Conservation (phyloP, 2,888 invertebrate genomes). For the Pandemis cinnamomeana region DNA sequence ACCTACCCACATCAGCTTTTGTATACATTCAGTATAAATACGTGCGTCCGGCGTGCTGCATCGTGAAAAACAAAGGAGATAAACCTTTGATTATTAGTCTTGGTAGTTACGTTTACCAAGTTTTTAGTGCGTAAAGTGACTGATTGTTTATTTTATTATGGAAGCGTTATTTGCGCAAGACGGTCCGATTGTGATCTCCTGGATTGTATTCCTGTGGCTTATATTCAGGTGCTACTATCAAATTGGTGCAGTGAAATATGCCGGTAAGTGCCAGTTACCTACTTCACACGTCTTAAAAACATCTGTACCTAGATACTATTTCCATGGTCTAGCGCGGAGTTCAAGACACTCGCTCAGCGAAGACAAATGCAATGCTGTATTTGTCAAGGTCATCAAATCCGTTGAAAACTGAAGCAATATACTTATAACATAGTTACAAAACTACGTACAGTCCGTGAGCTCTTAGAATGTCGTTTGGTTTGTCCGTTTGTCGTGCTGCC, state of each 20-base stretch:
- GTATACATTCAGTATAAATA: constrained; percentile 52
- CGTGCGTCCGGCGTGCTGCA: constrained; percentile 33
- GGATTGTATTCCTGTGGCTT: constrained; percentile 75
- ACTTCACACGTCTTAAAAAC: too few relatives aligned
- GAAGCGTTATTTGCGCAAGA: constrained; percentile 71
- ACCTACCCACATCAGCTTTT: constrained; percentile 67
- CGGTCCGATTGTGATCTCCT: constrained; percentile 74
- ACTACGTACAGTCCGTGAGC: too few relatives aligned
- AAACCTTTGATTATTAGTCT: constrained; percentile 19
- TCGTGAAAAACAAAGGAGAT: constrained; percentile 27
- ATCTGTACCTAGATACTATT: too few relatives aligned
- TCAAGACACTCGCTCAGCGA: too few relatives aligned
- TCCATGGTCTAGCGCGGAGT: too few relatives aligned
- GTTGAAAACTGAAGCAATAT: too few relatives aligned
- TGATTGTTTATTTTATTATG: constrained; percentile 51
- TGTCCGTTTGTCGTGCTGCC: too few relatives aligned
- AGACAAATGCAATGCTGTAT: too few relatives aligned
- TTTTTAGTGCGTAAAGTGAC: constrained; percentile 13
- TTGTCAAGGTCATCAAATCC: too few relatives aligned
- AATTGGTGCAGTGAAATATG: constrained; percentile 57
- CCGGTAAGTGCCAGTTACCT: constrained; percentile 59
- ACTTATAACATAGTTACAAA: too few relatives aligned
- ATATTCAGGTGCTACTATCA: constrained; percentile 78
- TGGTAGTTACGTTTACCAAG: constrained; percentile 14
- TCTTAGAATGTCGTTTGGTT: too few relatives aligned